A percentile compares a stretch with the other conserved stretches of the same genome.
These are phyloP conservation scores for Rhagonycha fulva DNA, from an alignment of 2,888 invertebrate species.

Conservation along the genomic window DNA sequence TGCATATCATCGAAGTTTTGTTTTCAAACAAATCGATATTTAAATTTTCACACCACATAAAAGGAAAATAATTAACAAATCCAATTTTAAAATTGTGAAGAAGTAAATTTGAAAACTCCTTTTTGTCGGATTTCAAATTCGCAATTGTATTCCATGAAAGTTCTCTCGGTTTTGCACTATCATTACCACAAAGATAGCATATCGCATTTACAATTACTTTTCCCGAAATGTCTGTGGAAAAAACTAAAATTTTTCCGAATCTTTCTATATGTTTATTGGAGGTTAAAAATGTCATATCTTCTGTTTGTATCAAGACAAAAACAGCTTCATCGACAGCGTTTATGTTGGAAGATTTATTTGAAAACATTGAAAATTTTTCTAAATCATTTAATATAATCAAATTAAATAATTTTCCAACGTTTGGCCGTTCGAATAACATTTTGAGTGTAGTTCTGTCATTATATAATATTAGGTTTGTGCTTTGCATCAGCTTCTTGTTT, in stretches of 20 bases:
- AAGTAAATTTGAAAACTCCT: slow-evolving; percentile 6
- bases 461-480: slow-evolving; percentile 7
- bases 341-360: neutral
- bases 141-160: neutral
- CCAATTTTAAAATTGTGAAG: slow-evolving; percentile 7
- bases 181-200: slow-evolving; percentile 13
- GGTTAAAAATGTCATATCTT: neutral
- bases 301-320: neutral
- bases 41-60: slow-evolving; percentile 5
- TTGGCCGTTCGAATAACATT: slow-evolving; percentile 1
- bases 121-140: neutral
- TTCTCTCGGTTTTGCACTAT: neutral
- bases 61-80: slow-evolving; percentile 14
- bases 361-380: neutral
- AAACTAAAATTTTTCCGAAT: slow-evolving; percentile 11
- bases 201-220: neutral
- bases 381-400: slow-evolving; percentile 6
- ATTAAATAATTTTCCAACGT: slow-evolving; percentile 3
- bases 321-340: slow-evolving; percentile 11
- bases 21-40: neutral
- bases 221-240: neutral
- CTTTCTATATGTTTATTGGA: neutral
- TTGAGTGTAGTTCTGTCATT: neutral
- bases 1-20: neutral
- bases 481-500: neutral